phyloP scores from a whole-genome alignment of 2,888 invertebrate genomes.

The Apodemia duryi region DNA sequence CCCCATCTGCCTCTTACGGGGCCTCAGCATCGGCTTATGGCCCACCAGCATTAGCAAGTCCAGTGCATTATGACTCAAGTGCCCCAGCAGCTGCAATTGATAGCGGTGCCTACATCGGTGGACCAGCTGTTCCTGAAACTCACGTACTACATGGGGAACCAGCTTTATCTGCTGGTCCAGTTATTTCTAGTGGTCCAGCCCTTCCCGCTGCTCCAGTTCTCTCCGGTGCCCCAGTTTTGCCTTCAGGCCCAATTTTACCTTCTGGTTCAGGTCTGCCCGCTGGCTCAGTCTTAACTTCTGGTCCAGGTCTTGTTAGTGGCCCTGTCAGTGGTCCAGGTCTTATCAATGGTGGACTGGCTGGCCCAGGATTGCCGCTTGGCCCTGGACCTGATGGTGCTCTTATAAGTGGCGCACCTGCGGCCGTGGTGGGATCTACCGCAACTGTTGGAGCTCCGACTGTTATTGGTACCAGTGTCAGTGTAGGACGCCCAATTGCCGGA shows the following conservation, averaged over 20 bases:
- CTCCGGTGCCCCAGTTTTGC: slow-evolving; percentile 20
- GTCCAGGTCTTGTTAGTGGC: slow-evolving; percentile 23
- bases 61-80: slow-evolving; percentile 25
- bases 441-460: slow-evolving; percentile 46
- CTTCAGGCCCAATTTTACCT: slow-evolving; percentile 12
- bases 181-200: slow-evolving; percentile 28
- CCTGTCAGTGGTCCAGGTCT: slow-evolving; percentile 23
- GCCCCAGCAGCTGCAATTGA: slow-evolving; percentile 26
- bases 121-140: slow-evolving; percentile 11
- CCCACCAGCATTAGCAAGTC: slow-evolving; percentile 34
- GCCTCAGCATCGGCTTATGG: slow-evolving; percentile 57
- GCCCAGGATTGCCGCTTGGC: slow-evolving; percentile 20
- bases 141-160: slow-evolving; percentile 18
- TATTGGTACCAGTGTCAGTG: slow-evolving; percentile 51
- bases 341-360: slow-evolving; percentile 19
- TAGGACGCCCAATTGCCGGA: slow-evolving; percentile 45
- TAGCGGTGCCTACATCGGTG: slow-evolving; percentile 24
- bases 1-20: slow-evolving; percentile 64
- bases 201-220: slow-evolving; percentile 16
- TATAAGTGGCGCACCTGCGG: slow-evolving; percentile 17
- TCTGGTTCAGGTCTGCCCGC: slow-evolving; percentile 19
- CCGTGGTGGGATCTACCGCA: slow-evolving; percentile 27
- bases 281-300: slow-evolving; percentile 24
- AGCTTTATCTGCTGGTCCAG: slow-evolving; percentile 19
- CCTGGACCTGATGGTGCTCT: slow-evolving; percentile 22